phyloP scores from a whole-genome alignment of 30 jellyfish, hydroid and myxozoan genomes.

The Mastigias papua region DNA sequence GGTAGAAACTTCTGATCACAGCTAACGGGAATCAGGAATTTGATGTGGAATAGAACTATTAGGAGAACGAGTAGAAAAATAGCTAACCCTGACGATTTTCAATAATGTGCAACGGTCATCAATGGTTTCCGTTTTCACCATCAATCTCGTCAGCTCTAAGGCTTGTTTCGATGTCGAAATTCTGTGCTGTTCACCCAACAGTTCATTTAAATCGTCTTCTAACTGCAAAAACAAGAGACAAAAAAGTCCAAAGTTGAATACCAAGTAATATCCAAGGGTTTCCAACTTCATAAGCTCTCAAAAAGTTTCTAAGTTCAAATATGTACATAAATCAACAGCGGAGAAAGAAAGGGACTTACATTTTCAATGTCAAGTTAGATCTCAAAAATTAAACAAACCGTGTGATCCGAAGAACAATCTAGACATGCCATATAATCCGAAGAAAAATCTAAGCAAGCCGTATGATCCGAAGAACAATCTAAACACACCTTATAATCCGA shows the following conservation, averaged over 20 bases:
- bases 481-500: slow-evolving; percentile 47
- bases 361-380: too few relatives aligned
- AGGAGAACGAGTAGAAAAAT: not conserved
- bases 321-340: too few relatives aligned
- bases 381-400: too few relatives aligned
- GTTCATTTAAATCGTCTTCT: slow-evolving; percentile 82
- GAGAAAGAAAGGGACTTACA: too few relatives aligned
- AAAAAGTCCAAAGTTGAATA: not conserved
- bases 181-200: slow-evolving; percentile 76
- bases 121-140: slow-evolving; percentile 86
- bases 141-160: slow-evolving; percentile 79
- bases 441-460: too few relatives aligned
- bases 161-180: slow-evolving; percentile 70
- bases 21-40: not conserved
- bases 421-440: slow-evolving; percentile 42
- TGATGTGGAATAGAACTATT: too few relatives aligned
- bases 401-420: not conserved
- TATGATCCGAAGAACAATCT: not conserved
- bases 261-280: too few relatives aligned
- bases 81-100: slow-evolving; percentile 46
- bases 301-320: too few relatives aligned
- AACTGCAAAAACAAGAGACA: slow-evolving; percentile 52
- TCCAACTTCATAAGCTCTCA: too few relatives aligned
- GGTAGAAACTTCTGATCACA: too few relatives aligned
- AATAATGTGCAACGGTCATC: slow-evolving; percentile 75